Percentiles rank a stretch among this genome's conserved stretches.
Evolutionary conservation across 2,797 vertebrate species (phyloP).

Genomic region (Huso huso): DNA sequence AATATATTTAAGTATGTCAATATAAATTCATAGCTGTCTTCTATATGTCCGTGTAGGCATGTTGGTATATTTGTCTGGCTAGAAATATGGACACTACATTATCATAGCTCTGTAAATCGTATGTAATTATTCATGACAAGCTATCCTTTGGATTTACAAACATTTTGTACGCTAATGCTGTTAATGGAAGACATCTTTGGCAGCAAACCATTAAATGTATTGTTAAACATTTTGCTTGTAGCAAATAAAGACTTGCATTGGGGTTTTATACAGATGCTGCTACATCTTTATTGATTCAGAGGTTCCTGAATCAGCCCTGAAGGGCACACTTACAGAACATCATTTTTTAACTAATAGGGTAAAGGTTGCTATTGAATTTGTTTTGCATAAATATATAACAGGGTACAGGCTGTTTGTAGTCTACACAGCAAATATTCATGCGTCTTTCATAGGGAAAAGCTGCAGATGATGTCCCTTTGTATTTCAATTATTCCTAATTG

Average conservation of each 20-base stretch:
- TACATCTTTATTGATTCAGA: background rate
- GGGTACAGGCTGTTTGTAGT: slow-evolving; percentile 26
- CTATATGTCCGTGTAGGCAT: background rate
- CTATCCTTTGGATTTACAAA: background rate
- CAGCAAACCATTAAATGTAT: slow-evolving; percentile 1
- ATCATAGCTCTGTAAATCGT: too few relatives aligned
- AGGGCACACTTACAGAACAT: background rate
- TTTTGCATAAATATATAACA: slow-evolving; percentile 34
- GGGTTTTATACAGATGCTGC: too few relatives aligned
- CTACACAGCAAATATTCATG: background rate
- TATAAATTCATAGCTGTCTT: too few relatives aligned
- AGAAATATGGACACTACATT: too few relatives aligned
- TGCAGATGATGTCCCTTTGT: too few relatives aligned
- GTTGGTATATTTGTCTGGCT: background rate
- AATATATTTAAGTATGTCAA: too few relatives aligned
- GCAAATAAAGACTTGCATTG: background rate
- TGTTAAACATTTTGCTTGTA: slow-evolving; percentile 1
- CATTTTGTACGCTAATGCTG: slow-evolving; percentile 1
- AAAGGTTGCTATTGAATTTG: background rate
- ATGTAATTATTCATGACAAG: background rate
- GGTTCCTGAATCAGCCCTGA: background rate
- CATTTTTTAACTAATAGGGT: background rate
- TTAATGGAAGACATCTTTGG: slow-evolving; percentile 5
- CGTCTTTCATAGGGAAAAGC: too few relatives aligned
- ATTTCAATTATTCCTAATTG: too few relatives aligned